Evolutionary conservation across 2,113 vertebrate species (phyloP).

Genomic region (Menura novaehollandiae): DNA sequence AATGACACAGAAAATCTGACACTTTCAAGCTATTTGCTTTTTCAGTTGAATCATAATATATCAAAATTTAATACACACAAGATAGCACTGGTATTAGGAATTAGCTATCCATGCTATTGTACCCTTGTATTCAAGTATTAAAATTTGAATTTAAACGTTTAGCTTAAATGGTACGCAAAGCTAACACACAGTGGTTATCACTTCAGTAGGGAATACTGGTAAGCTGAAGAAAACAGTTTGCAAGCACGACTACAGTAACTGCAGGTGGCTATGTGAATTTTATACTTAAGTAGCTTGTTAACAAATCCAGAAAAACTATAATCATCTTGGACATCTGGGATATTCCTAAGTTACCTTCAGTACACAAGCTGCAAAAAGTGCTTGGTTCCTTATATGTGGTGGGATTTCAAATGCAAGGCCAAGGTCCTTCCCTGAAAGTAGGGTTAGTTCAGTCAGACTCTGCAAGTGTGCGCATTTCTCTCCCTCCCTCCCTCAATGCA

Average conservation of each 20-base stretch:
- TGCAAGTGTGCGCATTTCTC: fast-evolving
- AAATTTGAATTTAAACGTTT: background rate
- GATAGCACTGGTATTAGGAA: background rate
- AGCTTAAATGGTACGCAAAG: background rate
- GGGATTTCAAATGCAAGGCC: constrained; percentile 93
- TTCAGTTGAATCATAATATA: background rate
- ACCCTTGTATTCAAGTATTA: background rate
- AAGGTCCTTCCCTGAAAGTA: constrained; percentile 86
- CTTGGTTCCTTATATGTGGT: constrained; percentile 82
- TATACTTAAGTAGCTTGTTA: background rate
- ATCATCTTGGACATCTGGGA: background rate
- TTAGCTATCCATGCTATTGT: background rate
- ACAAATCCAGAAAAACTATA: background rate
- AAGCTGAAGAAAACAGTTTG: background rate
- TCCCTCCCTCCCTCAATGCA: background rate
- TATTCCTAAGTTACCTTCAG: constrained; percentile 82
- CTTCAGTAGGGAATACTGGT: background rate
- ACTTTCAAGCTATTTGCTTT: background rate
- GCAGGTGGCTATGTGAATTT: background rate
- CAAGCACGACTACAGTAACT: background rate
- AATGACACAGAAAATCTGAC: background rate
- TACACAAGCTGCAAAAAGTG: constrained; percentile 92
- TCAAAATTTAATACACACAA: background rate
- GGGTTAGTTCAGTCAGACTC: background rate
- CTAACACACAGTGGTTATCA: background rate